Conservation (phyloP, 2,797 vertebrate species). For the Phoeniculus purpureus region DNA sequence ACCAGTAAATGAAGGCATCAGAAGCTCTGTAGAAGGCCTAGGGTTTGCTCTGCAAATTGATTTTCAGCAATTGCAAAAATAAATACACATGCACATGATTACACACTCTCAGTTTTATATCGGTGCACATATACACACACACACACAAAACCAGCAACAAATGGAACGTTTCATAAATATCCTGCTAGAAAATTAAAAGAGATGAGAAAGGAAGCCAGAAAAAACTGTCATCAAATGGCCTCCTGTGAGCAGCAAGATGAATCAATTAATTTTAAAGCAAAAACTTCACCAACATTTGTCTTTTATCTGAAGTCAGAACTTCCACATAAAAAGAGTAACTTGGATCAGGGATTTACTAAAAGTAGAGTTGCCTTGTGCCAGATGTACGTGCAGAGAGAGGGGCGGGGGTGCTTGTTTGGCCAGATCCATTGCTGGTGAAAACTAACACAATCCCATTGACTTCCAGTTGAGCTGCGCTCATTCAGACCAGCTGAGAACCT, state of each 20-base stretch:
- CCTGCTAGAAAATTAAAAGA: constrained; percentile 18
- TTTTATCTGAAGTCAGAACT: not conserved
- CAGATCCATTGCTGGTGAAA: constrained; percentile 31
- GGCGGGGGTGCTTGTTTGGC: not conserved
- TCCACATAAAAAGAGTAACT: not conserved
- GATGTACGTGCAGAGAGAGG: not conserved
- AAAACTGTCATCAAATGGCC: not conserved
- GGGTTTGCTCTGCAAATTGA: not conserved
- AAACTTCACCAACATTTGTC: not conserved
- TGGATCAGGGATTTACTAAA: not conserved
- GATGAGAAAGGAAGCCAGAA: not conserved
- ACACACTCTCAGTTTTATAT: not conserved
- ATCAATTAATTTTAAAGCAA: not conserved
- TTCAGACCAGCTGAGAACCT: constrained; percentile 41
- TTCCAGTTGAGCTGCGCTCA: not conserved
- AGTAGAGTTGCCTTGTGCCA: not conserved
- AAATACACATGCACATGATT: constrained; percentile 20
- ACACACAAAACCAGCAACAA: constrained; percentile 1
- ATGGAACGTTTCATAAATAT: constrained; percentile 20
- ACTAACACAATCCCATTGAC: not conserved
- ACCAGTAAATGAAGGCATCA: constrained; percentile 16
- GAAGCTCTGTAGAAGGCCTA: not conserved
- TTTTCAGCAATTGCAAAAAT: constrained; percentile 41
- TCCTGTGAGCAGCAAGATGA: not conserved
- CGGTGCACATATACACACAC: not conserved